Evolutionary conservation across 2,888 invertebrate species (phyloP).

Genomic region (Tubulanus polymorphus): DNA sequence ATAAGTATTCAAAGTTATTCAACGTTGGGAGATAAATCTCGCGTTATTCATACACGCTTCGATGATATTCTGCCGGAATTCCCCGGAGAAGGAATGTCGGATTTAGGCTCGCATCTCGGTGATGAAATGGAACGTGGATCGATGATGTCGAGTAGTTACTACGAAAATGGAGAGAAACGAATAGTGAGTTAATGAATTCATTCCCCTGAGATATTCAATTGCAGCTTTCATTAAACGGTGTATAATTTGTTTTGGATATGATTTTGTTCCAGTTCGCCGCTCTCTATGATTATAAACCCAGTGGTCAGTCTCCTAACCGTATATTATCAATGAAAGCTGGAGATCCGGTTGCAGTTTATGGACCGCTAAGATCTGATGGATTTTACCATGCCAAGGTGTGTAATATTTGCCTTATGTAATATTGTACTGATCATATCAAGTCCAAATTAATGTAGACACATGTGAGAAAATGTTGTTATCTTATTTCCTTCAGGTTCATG

Average conservation of each 20-base stretch:
- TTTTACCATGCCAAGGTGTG: conserved; percentile 42
- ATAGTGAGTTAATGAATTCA: conserved; percentile 11
- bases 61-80: background rate
- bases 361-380: conserved; percentile 42
- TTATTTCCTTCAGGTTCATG: conserved; percentile 40
- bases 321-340: conserved; percentile 43
- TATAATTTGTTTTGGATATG: background rate
- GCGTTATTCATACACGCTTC: conserved; percentile 17
- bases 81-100: background rate
- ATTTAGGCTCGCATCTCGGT: background rate
- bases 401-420: background rate
- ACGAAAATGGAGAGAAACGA: background rate
- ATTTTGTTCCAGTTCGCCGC: conserved; percentile 38
- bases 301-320: conserved; percentile 37
- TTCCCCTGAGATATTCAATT: conserved; percentile 14
- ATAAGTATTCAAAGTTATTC: conserved; percentile 40
- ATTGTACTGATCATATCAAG: background rate
- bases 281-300: conserved; percentile 47
- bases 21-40: conserved; percentile 31
- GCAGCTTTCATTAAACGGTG: conserved; percentile 19
- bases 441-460: background rate
- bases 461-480: background rate
- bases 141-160: background rate
- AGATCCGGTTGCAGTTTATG: conserved; percentile 42
- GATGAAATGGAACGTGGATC: background rate